Conservation (phyloP, 2,888 invertebrate species). For the Cremastobaeus sp. region DNA sequence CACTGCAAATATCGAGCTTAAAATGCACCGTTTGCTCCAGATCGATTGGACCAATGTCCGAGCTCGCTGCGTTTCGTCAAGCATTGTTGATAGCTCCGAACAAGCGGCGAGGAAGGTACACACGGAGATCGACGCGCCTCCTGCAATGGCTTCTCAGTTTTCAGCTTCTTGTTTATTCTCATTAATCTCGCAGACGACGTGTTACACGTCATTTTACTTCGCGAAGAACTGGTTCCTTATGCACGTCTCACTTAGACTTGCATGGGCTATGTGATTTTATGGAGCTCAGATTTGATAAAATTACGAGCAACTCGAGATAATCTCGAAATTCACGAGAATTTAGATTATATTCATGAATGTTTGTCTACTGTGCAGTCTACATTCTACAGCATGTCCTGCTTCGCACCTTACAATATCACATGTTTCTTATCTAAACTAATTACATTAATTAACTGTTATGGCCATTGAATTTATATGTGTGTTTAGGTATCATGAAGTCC, state of each 20-base stretch:
- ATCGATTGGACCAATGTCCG: slow-evolving; percentile 34
- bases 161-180: slow-evolving; percentile 19
- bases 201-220: slow-evolving; percentile 68
- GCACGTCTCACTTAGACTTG: background rate
- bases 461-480: too few species aligned
- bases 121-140: background rate
- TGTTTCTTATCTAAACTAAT: too few species aligned
- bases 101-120: slow-evolving; percentile 26
- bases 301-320: slow-evolving; percentile 4
- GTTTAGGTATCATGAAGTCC: too few species aligned
- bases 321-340: slow-evolving; percentile 7
- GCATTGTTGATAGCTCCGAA: slow-evolving; percentile 35
- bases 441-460: too few species aligned
- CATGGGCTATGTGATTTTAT: slow-evolving; percentile 1
- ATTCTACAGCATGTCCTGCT: too few species aligned
- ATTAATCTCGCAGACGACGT: slow-evolving; percentile 34
- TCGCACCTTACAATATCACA: too few species aligned
- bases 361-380: too few species aligned
- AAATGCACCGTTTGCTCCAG: slow-evolving; percentile 45
- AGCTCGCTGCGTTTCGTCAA: too few species aligned
- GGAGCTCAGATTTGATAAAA: slow-evolving; percentile 9
- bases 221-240: slow-evolving; percentile 29
- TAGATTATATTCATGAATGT: slow-evolving; percentile 12
- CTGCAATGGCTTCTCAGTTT: slow-evolving; percentile 41
- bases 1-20: slow-evolving; percentile 40